phyloP scores from a whole-genome alignment of 2,113 vertebrate genomes.

The Oxyruncus cristatus region DNA sequence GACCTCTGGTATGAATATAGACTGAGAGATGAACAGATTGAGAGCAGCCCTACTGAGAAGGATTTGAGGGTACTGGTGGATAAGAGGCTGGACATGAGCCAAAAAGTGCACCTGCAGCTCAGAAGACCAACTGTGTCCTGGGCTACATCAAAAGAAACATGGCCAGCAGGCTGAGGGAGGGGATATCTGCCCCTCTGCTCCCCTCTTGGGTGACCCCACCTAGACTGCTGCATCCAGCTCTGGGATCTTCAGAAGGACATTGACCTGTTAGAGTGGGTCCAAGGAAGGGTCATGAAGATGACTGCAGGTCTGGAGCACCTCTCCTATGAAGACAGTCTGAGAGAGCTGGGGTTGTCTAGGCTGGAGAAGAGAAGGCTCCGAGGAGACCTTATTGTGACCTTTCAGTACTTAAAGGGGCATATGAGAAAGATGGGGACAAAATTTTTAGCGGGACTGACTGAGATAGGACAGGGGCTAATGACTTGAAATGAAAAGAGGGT shows the following conservation, averaged over 20 bases:
- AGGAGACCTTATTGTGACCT: background rate
- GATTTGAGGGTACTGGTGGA: background rate
- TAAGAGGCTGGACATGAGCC: background rate
- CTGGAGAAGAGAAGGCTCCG: background rate
- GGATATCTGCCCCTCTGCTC: background rate
- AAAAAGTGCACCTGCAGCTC: background rate
- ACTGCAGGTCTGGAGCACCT: background rate
- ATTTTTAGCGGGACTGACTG: background rate
- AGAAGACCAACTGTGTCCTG: background rate
- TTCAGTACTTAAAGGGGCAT: background rate
- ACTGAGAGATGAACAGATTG: background rate
- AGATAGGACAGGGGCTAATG: rapidly evolving
- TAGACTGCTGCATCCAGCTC: background rate
- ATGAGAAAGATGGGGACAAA: background rate
- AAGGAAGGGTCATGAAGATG: background rate
- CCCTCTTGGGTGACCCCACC: background rate
- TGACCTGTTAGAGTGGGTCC: background rate
- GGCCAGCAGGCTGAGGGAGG: rapidly evolving
- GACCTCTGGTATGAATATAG: background rate
- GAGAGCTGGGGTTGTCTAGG: background rate
- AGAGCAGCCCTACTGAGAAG: background rate
- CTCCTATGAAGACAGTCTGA: background rate
- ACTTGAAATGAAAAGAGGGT: background rate
- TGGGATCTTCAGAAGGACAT: background rate
- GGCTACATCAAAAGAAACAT: background rate